A percentile compares a stretch with the other conserved stretches of the same genome.
Evolutionary conservation across 2,888 invertebrate species (phyloP).

Genomic region (Noctua comes): DNA sequence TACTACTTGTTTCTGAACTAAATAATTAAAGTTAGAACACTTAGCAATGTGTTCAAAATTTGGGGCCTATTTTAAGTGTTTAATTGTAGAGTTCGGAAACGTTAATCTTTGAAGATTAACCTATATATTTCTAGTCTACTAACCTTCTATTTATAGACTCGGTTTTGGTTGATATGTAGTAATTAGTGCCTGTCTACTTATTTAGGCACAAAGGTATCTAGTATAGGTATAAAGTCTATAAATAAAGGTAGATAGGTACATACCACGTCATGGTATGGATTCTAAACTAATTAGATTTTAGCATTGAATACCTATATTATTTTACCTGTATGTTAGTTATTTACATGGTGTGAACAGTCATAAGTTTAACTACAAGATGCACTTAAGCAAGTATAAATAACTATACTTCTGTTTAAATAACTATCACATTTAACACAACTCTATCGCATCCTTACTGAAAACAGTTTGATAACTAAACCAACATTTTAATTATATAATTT

Average conservation of each 20-base stretch:
- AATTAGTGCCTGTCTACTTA: not conserved
- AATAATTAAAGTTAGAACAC: slow-evolving; percentile 47
- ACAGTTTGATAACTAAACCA: not conserved
- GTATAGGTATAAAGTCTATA: too few relatives aligned
- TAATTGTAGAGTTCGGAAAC: slow-evolving; percentile 8
- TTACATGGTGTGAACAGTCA: not conserved
- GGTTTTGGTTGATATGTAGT: not conserved
- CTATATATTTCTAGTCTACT: not conserved
- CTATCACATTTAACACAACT: not conserved
- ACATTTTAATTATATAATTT: slow-evolving; percentile 27
- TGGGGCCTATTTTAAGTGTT: slow-evolving; percentile 24
- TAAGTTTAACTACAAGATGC: too few relatives aligned
- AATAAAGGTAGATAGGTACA: not conserved
- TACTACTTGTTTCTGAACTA: slow-evolving; percentile 50
- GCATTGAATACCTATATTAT: too few relatives aligned
- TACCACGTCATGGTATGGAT: not conserved
- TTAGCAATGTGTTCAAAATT: slow-evolving; percentile 37
- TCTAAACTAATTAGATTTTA: not conserved
- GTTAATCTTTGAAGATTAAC: slow-evolving; percentile 10
- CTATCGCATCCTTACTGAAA: not conserved
- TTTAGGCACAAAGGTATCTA: not conserved
- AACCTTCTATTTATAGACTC: not conserved
- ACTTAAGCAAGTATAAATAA: too few relatives aligned
- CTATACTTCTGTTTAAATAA: not conserved
- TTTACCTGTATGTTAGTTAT: too few relatives aligned